Evolutionary conservation across 2,888 invertebrate species (phyloP).

Genomic region (Dasypolia templi): DNA sequence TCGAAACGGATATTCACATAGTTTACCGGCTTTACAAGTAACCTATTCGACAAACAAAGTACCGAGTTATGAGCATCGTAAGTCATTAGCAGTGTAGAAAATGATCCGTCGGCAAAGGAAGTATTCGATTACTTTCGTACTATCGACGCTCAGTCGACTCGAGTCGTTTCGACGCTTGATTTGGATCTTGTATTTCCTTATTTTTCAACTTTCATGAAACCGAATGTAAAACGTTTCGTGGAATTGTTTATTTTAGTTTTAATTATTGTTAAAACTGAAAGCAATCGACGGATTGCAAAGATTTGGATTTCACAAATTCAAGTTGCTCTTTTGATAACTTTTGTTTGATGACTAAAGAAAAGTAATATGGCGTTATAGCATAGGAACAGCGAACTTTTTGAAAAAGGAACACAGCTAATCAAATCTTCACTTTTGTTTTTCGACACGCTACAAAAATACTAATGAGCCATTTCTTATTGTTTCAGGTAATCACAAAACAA

Average conservation of each 20-base stretch:
- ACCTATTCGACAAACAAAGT: constrained; percentile 11
- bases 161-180: constrained; percentile 28
- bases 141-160: constrained; percentile 22
- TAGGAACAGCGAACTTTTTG: background rate
- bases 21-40: constrained; percentile 13
- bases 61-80: constrained; percentile 28
- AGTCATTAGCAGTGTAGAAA: constrained; percentile 57
- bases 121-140: constrained; percentile 61
- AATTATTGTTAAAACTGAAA: background rate
- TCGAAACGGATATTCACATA: constrained; percentile 25
- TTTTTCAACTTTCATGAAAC: constrained; percentile 5
- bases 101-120: constrained; percentile 62
- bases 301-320: background rate
- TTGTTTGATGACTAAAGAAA: background rate
- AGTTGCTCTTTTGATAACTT: background rate
- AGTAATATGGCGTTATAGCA: constrained; percentile 6
- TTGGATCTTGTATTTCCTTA: constrained; percentile 51
- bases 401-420: background rate
- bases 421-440: background rate
- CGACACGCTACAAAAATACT: constrained; percentile 7
- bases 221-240: background rate
- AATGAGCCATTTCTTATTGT: constrained; percentile 56
- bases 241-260: constrained; percentile 6
- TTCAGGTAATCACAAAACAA: constrained; percentile 64
- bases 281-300: background rate